Percentiles rank a stretch among this genome's conserved stretches.
These are phyloP conservation scores for Stichodactyla helianthus DNA, from an alignment of 64 coral and sea anemone genomes.

Conservation along the genomic window DNA sequence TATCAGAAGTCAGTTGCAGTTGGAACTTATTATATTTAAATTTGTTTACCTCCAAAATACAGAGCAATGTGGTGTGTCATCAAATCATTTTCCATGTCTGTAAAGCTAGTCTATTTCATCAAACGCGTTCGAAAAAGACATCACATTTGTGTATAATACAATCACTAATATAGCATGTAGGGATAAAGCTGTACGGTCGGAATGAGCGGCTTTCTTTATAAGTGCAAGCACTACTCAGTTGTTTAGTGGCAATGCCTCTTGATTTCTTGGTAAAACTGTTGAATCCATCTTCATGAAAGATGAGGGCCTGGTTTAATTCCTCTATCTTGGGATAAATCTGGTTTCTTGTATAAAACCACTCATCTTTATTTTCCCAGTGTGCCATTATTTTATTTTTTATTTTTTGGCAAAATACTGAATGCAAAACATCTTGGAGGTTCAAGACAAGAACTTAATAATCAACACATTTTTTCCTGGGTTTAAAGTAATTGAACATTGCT, in stretches of 20 bases:
- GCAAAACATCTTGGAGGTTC: background rate
- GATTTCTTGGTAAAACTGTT: conserved; percentile 20
- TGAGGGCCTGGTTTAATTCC: conserved; percentile 13
- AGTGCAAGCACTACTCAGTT: conserved; percentile 13
- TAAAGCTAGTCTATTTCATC: too few species aligned
- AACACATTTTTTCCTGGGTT: background rate
- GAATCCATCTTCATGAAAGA: conserved; percentile 30
- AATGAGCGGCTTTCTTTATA: background rate
- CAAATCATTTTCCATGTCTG: too few species aligned
- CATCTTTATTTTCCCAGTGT: conserved; percentile 32
- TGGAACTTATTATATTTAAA: too few species aligned
- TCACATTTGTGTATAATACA: too few species aligned
- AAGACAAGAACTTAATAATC: background rate
- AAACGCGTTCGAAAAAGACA: too few species aligned
- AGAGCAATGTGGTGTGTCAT: too few species aligned
- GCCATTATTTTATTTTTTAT: background rate
- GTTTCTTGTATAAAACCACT: conserved; percentile 4
- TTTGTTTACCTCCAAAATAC: too few species aligned
- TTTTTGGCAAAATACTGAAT: background rate
- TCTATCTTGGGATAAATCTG: background rate
- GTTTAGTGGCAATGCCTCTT: conserved; percentile 20
- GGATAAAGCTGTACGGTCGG: too few species aligned
- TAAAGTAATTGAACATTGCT: background rate
- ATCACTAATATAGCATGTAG: too few species aligned
- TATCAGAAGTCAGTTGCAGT: too few species aligned